Evolutionary conservation across 2,113 vertebrate genomes (phyloP).

Genomic region (Poecilia latipinna): DNA sequence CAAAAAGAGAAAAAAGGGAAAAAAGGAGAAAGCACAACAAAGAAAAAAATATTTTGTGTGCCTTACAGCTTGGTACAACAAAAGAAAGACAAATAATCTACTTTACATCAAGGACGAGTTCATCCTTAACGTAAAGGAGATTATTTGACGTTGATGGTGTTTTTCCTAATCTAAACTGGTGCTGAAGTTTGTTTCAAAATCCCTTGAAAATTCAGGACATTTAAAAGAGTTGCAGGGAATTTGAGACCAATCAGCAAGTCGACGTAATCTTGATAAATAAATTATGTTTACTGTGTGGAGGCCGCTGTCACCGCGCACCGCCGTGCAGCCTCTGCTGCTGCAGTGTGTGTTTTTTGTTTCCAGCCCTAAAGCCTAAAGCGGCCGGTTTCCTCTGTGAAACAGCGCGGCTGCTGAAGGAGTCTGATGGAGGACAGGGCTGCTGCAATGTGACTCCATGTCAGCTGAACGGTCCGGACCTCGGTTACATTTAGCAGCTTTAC

Average conservation of each 20-base stretch:
- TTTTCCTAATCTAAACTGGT: not conserved
- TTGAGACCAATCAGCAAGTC: too few species aligned
- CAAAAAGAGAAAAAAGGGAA: too few species aligned
- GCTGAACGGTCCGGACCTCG: not conserved
- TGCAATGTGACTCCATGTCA: not conserved
- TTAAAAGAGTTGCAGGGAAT: too few species aligned
- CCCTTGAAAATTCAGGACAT: too few species aligned
- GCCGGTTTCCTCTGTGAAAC: constrained; percentile 32
- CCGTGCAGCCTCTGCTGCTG: constrained; percentile 48
- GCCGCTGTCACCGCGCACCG: constrained; percentile 50
- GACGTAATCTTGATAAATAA: too few species aligned
- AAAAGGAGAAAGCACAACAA: too few species aligned
- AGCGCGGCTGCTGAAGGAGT: constrained; percentile 9
- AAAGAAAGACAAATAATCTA: too few species aligned
- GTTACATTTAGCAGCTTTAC: not conserved
- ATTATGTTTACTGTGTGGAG: not conserved
- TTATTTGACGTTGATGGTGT: not conserved
- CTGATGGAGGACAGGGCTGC: not conserved
- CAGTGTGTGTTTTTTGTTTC: constrained; percentile 48
- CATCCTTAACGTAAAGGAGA: too few species aligned
- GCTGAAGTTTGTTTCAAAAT: too few species aligned
- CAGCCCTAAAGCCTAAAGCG: constrained; percentile 9
- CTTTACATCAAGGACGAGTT: too few species aligned
- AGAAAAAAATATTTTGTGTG: too few species aligned
- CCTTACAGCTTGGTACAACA: too few species aligned